Conservation (phyloP, 2,797 vertebrate species). For the Tangara arthus region DNA sequence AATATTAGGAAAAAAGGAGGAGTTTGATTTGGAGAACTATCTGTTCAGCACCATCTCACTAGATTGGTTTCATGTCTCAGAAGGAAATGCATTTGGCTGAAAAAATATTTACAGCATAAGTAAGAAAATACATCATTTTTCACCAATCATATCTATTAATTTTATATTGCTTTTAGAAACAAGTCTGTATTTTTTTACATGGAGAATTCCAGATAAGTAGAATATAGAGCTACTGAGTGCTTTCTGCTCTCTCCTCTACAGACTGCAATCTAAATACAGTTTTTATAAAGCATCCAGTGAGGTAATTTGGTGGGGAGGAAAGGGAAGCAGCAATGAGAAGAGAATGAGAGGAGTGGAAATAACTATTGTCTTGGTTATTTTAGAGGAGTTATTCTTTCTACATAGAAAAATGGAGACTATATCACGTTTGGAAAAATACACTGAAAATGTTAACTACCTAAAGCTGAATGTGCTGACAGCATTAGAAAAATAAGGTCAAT, state of each 20-base stretch:
- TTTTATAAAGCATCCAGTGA: constrained; percentile 10
- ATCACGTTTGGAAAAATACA: neutral
- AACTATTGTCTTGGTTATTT: neutral
- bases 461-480: neutral
- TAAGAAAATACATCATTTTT: neutral
- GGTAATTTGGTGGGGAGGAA: neutral
- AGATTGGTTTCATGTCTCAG: neutral
- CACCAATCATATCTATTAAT: neutral
- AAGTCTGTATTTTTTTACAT: neutral
- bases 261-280: neutral
- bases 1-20: constrained; percentile 37
- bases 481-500: neutral
- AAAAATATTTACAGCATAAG: neutral
- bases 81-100: neutral
- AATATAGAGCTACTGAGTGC: neutral
- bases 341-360: neutral
- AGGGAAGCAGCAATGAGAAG: neutral
- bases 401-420: neutral
- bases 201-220: neutral
- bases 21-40: constrained; percentile 7
- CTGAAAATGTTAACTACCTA: neutral
- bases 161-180: neutral
- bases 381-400: neutral
- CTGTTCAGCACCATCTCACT: neutral
- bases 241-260: neutral